Base-by-base conservation (phyloP, 2,113 vertebrate species). In the Fregetta grallaria region DNA sequence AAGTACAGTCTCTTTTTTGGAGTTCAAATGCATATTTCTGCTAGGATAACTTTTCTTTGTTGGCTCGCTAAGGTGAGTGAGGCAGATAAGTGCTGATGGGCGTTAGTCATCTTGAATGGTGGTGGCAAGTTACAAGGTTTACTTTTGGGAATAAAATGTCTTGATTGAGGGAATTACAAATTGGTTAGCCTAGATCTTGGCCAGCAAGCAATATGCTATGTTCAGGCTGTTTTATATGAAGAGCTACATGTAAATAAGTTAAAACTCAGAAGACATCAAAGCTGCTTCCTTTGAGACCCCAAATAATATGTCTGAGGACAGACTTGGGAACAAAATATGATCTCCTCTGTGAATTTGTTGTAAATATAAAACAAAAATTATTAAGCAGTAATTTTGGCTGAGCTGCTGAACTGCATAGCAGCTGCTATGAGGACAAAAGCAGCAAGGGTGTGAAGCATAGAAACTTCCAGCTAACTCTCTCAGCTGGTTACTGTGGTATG, bases 81-180 rank as follows among this genome's bases (percentile, higher is more conserved):
- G 44, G 27, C 59, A 49, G 21, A 0, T 38, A 34, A 63, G 47
- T 21, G 13, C 9, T 2, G 1, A 18, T 10, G 7, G 6, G 7
- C 49, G 14, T 88, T 65, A 27, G 30, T 13, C 3, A 13, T 70
- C 40, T 58, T 52, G 45, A 45, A 14, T 21, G 20, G 14, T 32
- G 63, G 55, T 13, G 22, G 26, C 61, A 86, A 68, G 40, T 75
- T 78, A 38, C 3, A 15, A 38, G 52, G 16, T 13, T 56, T 80
- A 22, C 26, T 67, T 70, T 42, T 38, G 42, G 42, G 61, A 62
- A 44, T 78, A 50, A 61, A 84, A 92, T 42, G 25, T 25, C 42
- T 67, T 8, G 17, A 13, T 21, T 44, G 63, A 88, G 29, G 55
- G 42, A 74, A 38, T 86, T 86, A 10, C 7, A 13, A 27, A 1